Conservation (phyloP, 2,113 vertebrate genomes). For the Gadus macrocephalus region DNA sequence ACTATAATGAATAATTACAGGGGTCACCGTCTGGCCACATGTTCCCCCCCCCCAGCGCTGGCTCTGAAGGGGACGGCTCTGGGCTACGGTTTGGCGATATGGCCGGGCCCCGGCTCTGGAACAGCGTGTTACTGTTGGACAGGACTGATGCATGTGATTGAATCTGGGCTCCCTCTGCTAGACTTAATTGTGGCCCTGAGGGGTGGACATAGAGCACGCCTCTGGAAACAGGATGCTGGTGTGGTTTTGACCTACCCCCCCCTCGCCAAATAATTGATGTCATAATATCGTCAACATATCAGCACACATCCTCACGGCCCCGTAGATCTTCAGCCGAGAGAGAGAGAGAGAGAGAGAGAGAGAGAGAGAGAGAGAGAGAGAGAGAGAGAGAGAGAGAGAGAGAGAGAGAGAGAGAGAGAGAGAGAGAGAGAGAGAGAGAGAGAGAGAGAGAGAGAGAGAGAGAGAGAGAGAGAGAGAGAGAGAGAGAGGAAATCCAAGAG, state of each 20-base stretch:
- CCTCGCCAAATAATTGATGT: slow-evolving; percentile 71
- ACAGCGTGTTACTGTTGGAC: slow-evolving; percentile 76
- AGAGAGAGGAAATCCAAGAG: too few relatives aligned
- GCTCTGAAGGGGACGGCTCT: slow-evolving; percentile 62
- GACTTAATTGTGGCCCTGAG: slow-evolving; percentile 79
- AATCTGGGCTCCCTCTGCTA: slow-evolving; percentile 73
- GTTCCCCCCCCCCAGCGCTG: slow-evolving; percentile 57
- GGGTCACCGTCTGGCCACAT: slow-evolving; percentile 74
- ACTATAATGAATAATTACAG: slow-evolving; percentile 63
- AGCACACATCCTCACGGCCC: slow-evolving; percentile 72
- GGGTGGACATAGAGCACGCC: slow-evolving; percentile 71
- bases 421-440: slow-evolving; percentile 19
- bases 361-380: too few relatives aligned
- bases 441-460: too few relatives aligned
- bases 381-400: too few relatives aligned
- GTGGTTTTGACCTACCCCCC: slow-evolving; percentile 70
- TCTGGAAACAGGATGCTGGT: slow-evolving; percentile 77
- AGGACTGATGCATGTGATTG: slow-evolving; percentile 76
- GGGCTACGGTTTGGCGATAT: slow-evolving; percentile 68
- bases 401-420: slow-evolving; percentile 19
- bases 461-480: too few relatives aligned
- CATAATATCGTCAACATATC: slow-evolving; percentile 73
- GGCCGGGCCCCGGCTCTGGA: slow-evolving; percentile 49
- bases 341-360: slow-evolving; percentile 19
- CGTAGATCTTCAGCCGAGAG: slow-evolving; percentile 67